Percentiles rank a stretch among this genome's conserved stretches.
These are phyloP conservation scores for Hipposideros larvatus DNA, from an alignment of 2,797 vertebrate genomes.

Conservation along the genomic window DNA sequence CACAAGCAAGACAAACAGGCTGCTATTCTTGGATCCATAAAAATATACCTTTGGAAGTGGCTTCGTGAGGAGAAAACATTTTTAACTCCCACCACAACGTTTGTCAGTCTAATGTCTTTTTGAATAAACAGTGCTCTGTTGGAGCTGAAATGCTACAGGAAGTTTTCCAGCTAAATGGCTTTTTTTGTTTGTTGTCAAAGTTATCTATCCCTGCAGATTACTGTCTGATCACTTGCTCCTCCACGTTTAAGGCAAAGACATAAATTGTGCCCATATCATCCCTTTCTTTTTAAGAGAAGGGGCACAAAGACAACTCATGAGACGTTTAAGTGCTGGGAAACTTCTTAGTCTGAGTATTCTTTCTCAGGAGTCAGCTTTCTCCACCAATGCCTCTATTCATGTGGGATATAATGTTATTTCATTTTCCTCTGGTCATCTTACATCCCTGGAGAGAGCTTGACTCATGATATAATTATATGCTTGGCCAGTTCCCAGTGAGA, in stretches of 20 bases:
- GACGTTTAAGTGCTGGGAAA: conserved; percentile 76
- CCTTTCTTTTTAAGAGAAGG: conserved; percentile 32
- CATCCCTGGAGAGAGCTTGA: conserved; percentile 83
- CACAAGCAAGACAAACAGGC: conserved; percentile 60
- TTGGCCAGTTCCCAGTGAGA: conserved; percentile 77
- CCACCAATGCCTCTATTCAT: conserved; percentile 73
- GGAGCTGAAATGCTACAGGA: not conserved
- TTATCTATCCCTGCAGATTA: not conserved
- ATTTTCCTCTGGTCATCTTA: conserved; percentile 81
- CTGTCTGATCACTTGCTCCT: not conserved
- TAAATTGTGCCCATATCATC: not conserved
- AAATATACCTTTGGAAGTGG: conserved; percentile 81
- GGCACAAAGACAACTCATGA: not conserved
- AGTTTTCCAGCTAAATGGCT: not conserved
- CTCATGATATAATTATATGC: conserved; percentile 84
- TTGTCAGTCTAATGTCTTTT: conserved; percentile 67
- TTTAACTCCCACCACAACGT: conserved; percentile 61
- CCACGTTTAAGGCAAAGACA: not conserved
- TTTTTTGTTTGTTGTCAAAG: not conserved
- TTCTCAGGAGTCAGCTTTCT: conserved; percentile 81
- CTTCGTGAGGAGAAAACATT: conserved; percentile 26
- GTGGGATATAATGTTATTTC: conserved; percentile 82
- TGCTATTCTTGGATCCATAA: conserved; percentile 77
- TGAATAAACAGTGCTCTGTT: conserved; percentile 31
- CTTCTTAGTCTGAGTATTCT: conserved; percentile 60